phyloP scores from a whole-genome alignment of 2,888 invertebrate species.

The Aleiodes leptofemur region DNA sequence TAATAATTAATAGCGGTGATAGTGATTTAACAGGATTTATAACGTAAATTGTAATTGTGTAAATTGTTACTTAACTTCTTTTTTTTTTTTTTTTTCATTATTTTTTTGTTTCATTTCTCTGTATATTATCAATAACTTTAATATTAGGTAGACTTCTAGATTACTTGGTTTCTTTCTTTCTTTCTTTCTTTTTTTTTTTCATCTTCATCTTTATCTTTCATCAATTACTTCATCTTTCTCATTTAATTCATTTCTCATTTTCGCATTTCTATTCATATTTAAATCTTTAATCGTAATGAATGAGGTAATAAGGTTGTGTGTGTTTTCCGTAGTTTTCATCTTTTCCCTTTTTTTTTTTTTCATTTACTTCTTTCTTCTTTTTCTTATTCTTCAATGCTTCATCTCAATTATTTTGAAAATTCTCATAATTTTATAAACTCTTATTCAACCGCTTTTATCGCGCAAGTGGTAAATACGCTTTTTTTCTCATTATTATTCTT shows the following conservation, averaged over 20 bases:
- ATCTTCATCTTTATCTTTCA: constrained; percentile 6
- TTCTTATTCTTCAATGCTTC: constrained; percentile 29
- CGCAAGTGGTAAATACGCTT: constrained; percentile 22
- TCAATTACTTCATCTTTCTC: constrained; percentile 18
- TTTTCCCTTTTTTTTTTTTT: constrained; percentile 32
- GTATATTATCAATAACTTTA: constrained; percentile 73
- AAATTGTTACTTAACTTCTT: constrained; percentile 68
- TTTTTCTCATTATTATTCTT: neutral
- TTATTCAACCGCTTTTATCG: constrained; percentile 8
- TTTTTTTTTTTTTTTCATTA: neutral
- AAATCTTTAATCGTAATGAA: constrained; percentile 73
- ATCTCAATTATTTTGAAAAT: constrained; percentile 19
- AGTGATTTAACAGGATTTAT: constrained; percentile 64
- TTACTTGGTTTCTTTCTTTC: constrained; percentile 62
- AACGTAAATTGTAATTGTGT: constrained; percentile 63
- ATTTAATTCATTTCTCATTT: constrained; percentile 57
- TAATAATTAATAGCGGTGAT: constrained; percentile 62
- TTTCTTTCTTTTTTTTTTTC: neutral
- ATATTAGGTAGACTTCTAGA: constrained; percentile 73
- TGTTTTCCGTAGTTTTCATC: constrained; percentile 61
- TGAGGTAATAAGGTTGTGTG: constrained; percentile 75
- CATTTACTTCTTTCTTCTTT: neutral
- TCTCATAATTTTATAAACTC: too few relatives aligned
- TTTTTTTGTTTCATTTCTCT: constrained; percentile 55
- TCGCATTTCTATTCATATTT: constrained; percentile 52